Evolutionary conservation across 2,797 vertebrate species (phyloP), one percentile per base, ranked within the genome.

Genomic region (Morus bassanus): DNA sequence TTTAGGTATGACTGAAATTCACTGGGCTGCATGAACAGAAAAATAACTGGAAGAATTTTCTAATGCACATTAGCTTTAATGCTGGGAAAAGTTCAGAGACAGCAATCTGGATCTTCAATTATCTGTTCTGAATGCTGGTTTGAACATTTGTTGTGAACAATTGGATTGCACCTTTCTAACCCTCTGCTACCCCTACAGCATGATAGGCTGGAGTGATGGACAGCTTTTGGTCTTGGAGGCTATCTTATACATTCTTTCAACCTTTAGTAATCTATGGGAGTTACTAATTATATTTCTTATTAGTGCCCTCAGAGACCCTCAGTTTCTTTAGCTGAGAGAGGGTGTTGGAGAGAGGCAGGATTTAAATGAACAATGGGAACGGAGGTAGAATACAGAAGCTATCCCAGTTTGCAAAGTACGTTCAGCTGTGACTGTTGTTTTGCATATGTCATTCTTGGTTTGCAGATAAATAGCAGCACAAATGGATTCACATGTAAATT

Each of bases 401-500:
- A 39, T 50, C 27, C 11, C 21, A 10, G 21, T 78, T 67, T 70
- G 54, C 17, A 27, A 59, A 73, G 74, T 25, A 37, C n/a, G 4
- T 60, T 83, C 73, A 77, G n/a, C 73, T 86, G 76, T 86, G 79
- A 37, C 78, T 75, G 69, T 60, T 89, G 51, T 65, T 95, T 90
- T 90, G 82, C 33, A 23, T 70, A 30, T 57, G 28, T 16, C 31
- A 16, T 56, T 94, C 87, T 45, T 73, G 68, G 39, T 85, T 94
- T 72, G 82, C 88, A 81, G 68, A 81, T 48, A 94, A 90, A 72
- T 5, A 78, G 70, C 73, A 65, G n/a, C 79, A 75, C 13, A 5
- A 95, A 91, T 33, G 41, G 25, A 74, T 90, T 93, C 59, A 69
- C 53, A 28, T 90, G 60, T 72, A 75, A 85, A 88, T 96, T 74